Conservation (phyloP, 2,797 vertebrate genomes). For the Lates japonicus region DNA sequence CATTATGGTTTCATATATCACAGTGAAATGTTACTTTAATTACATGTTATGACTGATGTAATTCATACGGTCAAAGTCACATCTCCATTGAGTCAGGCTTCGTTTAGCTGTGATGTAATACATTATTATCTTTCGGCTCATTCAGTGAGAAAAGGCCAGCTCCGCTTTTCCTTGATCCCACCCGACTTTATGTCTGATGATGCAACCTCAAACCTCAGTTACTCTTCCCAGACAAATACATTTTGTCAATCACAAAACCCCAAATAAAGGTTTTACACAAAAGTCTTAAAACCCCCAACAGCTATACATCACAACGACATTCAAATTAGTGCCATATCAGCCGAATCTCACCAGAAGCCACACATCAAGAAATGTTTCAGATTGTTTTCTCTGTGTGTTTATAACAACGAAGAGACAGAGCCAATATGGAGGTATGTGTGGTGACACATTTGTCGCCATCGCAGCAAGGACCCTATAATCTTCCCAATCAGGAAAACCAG, state of each 20-base stretch:
- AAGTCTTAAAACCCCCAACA: slow-evolving; percentile 35
- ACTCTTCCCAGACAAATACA: slow-evolving; percentile 52
- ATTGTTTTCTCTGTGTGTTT: slow-evolving; percentile 67
- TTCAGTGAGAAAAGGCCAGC: slow-evolving; percentile 21
- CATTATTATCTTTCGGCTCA: slow-evolving; percentile 22
- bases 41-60: slow-evolving; percentile 40
- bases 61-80: slow-evolving; percentile 40
- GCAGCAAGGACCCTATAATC: slow-evolving; percentile 72
- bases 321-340: slow-evolving; percentile 48
- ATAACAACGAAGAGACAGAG: slow-evolving; percentile 64
- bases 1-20: slow-evolving; percentile 37
- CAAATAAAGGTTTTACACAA: slow-evolving; percentile 42
- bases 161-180: slow-evolving; percentile 31
- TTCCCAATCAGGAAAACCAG: slow-evolving; percentile 73
- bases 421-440: slow-evolving; percentile 63
- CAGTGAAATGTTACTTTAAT: slow-evolving; percentile 41
- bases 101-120: slow-evolving; percentile 14
- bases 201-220: slow-evolving; percentile 56
- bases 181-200: slow-evolving; percentile 55
- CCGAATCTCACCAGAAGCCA: slow-evolving; percentile 37
- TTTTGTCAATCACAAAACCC: slow-evolving; percentile 60
- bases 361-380: slow-evolving; percentile 51
- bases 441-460: slow-evolving; percentile 73
- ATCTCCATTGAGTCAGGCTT: slow-evolving; percentile 43
- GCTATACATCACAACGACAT: slow-evolving; percentile 32